A percentile compares a stretch with the other conserved stretches of the same genome.
These are phyloP conservation scores for Neoascia interrupta DNA, from an alignment of 2,888 invertebrate genomes.

Conservation along the genomic window DNA sequence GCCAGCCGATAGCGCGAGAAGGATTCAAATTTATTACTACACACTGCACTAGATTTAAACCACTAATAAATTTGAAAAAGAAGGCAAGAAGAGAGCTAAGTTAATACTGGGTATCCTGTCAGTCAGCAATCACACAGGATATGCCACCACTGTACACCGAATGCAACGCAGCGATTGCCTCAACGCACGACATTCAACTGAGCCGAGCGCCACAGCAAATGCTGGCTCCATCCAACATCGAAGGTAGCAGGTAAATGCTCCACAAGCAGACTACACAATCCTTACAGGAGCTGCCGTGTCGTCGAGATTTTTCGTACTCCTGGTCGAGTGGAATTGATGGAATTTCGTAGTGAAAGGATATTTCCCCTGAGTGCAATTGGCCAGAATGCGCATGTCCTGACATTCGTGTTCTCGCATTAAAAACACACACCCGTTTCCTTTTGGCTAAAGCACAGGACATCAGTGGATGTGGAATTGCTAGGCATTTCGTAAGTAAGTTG, in stretches of 20 bases:
- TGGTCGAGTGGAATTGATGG: conserved; percentile 6
- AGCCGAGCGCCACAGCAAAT: conserved; percentile 31
- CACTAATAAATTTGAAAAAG: conserved; percentile 28
- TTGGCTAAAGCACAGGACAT: conserved; percentile 38
- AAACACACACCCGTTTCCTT: conserved; percentile 52
- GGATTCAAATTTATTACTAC: conserved; percentile 23
- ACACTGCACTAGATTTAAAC: conserved; percentile 31
- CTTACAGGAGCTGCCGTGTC: conserved; percentile 51
- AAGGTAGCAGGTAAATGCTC: conserved; percentile 60
- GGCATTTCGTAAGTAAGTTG: conserved; percentile 65
- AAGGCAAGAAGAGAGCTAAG: conserved; percentile 37
- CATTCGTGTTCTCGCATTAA: conserved; percentile 48
- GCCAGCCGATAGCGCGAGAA: neutral
- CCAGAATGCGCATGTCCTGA: conserved; percentile 42
- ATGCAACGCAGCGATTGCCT: conserved; percentile 63
- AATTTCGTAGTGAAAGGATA: conserved; percentile 48
- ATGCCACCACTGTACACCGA: conserved; percentile 47
- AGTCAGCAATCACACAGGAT: conserved; percentile 30
- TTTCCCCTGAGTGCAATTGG: conserved; percentile 58
- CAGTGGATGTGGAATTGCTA: conserved; percentile 38
- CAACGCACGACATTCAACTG: conserved; percentile 67
- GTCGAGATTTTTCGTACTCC: conserved; percentile 47
- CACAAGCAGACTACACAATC: conserved; percentile 11
- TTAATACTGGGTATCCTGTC: conserved; percentile 54
- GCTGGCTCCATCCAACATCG: conserved; percentile 22